Evolutionary conservation across 2,797 vertebrate genomes (phyloP).

Genomic region (Pipistrellus nathusii): DNA sequence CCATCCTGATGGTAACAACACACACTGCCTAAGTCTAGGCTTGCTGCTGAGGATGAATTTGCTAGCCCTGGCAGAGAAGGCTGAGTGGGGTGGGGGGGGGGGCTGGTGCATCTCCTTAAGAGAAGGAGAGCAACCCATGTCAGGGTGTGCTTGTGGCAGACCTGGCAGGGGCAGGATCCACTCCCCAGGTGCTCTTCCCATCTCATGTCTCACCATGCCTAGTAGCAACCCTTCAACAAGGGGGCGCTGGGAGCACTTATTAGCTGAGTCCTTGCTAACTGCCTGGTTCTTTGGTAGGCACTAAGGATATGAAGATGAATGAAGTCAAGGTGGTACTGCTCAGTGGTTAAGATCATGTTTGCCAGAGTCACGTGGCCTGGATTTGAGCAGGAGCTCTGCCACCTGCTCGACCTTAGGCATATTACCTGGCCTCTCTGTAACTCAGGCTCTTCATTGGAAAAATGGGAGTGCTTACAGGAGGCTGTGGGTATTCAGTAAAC

Average conservation of each 20-base stretch:
- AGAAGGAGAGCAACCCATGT: neutral
- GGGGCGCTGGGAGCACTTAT: neutral
- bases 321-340: neutral
- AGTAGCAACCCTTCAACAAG: neutral
- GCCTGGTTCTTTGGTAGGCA: no score
- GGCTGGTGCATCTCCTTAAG: neutral
- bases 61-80: neutral
- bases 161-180: neutral
- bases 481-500: neutral
- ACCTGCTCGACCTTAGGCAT: neutral
- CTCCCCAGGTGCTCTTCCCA: neutral
- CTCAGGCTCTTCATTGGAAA: constrained; percentile 9
- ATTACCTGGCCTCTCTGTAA: neutral
- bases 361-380: neutral
- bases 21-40: neutral
- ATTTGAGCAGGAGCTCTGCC: neutral
- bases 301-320: neutral
- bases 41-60: neutral
- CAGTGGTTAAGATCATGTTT: neutral
- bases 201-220: neutral
- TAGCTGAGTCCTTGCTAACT: neutral
- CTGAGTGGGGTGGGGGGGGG: neutral
- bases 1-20: neutral
- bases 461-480: neutral
- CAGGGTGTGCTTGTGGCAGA: neutral